Evolutionary conservation across 2,888 invertebrate species (phyloP).

Genomic region (Sarcophaga variegata): DNA sequence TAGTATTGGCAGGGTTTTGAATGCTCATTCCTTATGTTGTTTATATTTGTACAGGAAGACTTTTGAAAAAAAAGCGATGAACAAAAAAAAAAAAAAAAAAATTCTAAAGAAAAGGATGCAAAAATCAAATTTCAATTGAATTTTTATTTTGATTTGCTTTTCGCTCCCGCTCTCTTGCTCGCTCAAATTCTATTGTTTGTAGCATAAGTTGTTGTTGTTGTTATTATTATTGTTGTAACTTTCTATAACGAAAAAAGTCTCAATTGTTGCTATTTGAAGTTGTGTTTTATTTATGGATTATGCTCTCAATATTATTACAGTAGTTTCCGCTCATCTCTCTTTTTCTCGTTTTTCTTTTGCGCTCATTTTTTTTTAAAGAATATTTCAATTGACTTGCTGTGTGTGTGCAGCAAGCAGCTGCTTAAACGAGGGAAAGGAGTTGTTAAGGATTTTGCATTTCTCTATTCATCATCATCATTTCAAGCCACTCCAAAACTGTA

Average conservation of each 20-base stretch:
- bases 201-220: conserved; percentile 28
- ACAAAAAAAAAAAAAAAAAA: conserved; percentile 4
- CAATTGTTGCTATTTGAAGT: conserved; percentile 41
- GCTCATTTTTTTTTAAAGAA: not conserved
- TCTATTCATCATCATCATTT: not conserved
- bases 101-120: conserved; percentile 30
- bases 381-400: conserved; percentile 20
- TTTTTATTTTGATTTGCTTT: conserved; percentile 9
- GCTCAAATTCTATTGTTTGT: not conserved
- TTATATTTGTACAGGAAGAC: not conserved
- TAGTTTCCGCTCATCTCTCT: not conserved
- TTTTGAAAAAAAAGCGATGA: not conserved
- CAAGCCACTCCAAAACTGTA: not conserved
- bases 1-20: not conserved
- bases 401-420: not conserved
- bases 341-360: not conserved
- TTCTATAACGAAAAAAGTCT: not conserved
- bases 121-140: conserved; percentile 36
- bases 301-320: not conserved
- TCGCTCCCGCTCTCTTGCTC: not conserved
- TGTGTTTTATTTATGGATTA: conserved; percentile 34
- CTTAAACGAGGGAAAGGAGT: not conserved
- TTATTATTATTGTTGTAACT: not conserved
- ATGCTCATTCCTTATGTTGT: conserved; percentile 13
- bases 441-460: not conserved